Conservation (phyloP, 2,797 vertebrate genomes). For the Buphagus erythrorhynchus region DNA sequence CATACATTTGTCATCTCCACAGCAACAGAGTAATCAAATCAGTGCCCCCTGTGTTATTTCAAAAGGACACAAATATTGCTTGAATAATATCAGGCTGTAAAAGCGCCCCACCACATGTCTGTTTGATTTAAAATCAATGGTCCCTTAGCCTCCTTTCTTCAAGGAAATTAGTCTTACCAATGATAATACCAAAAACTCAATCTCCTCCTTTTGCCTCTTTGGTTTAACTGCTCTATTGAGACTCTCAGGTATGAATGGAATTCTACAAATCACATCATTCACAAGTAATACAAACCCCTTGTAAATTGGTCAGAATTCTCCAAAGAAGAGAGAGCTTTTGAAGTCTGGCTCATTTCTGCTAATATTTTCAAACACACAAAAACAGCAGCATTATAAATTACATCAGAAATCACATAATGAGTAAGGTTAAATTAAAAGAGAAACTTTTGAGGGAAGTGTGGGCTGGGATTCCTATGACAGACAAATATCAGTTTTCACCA, state of each 20-base stretch:
- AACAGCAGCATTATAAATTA: not conserved
- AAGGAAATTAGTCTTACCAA: not conserved
- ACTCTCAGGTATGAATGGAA: not conserved
- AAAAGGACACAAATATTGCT: not conserved
- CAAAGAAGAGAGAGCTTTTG: not conserved
- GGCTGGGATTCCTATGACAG: not conserved
- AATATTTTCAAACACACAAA: not conserved
- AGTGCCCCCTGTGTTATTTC: not conserved
- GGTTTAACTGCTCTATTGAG: not conserved
- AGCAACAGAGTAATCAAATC: conserved; percentile 2
- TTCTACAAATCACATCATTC: not conserved
- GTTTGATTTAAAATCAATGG: not conserved
- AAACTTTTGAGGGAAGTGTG: not conserved
- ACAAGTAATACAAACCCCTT: not conserved
- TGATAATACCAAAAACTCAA: not conserved
- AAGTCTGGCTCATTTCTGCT: not conserved
- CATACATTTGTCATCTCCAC: not conserved
- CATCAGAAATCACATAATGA: not conserved
- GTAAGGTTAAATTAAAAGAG: not conserved
- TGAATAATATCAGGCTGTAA: not conserved
- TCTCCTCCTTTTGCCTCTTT: not conserved
- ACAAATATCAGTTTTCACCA: not conserved
- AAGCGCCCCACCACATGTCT: not conserved
- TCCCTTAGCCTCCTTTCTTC: not conserved
- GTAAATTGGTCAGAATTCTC: not conserved